These are phyloP conservation scores for Lepus timidus DNA, from an alignment of 2,113 vertebrate species.

Conservation along the genomic window DNA sequence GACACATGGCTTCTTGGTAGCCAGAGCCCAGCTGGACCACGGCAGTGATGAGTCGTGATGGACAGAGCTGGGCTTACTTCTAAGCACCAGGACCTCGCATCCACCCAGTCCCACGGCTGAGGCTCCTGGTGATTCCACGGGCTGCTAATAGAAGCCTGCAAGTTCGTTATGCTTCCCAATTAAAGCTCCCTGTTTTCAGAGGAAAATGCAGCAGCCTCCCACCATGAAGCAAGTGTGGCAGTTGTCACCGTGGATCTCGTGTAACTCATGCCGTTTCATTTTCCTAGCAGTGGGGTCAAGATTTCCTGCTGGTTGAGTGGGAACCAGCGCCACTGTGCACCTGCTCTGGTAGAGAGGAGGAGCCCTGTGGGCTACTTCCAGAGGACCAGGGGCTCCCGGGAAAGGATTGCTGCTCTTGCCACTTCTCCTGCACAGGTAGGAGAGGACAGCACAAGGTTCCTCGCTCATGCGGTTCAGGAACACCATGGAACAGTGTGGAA, in stretches of 20 bases:
- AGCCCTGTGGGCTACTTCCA: background rate
- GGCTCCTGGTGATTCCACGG: conserved; percentile 43
- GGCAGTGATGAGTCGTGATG: fast-evolving
- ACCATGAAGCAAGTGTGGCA: conserved; percentile 79
- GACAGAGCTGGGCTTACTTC: fast-evolving
- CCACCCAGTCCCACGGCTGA: conserved; percentile 45
- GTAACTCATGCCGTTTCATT: conserved; percentile 84
- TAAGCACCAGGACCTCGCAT: background rate
- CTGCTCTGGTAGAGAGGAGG: background rate
- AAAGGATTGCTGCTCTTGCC: too few species aligned
- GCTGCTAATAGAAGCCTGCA: conserved; percentile 67
- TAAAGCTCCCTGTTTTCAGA: conserved; percentile 79
- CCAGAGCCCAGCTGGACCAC: too few species aligned
- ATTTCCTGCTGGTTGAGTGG: conserved; percentile 82
- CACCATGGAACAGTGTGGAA: background rate
- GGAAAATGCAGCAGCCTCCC: conserved; percentile 79
- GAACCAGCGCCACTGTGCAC: conserved; percentile 72
- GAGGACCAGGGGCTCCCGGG: background rate
- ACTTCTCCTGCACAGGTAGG: background rate
- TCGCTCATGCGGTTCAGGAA: background rate
- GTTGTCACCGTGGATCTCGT: conserved; percentile 82
- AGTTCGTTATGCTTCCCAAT: conserved; percentile 79
- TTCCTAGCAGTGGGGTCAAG: conserved; percentile 78
- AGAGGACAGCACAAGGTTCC: background rate
- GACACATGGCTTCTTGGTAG: background rate